These are phyloP conservation scores for Papilio aristodemus DNA, from an alignment of 1,140 invertebrate species.

Conservation along the genomic window DNA sequence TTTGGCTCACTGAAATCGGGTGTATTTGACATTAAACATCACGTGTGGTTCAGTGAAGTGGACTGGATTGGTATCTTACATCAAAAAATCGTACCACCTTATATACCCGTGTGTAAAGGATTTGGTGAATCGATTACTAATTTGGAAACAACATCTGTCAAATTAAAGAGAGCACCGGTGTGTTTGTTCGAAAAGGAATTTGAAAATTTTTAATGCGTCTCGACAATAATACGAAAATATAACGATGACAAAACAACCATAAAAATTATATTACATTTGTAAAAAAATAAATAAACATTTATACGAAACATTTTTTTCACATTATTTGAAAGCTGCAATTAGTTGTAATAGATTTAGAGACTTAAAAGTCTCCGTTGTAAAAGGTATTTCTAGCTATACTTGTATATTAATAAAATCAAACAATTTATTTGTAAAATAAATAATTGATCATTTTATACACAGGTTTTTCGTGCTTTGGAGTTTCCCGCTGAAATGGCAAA, in stretches of 20 bases:
- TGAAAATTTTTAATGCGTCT: conserved; percentile 63
- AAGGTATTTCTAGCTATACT: not conserved
- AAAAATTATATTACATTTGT: conserved; percentile 4
- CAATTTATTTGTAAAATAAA: conserved; percentile 21
- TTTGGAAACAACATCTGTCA: conserved; percentile 80
- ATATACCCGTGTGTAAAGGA: conserved; percentile 85
- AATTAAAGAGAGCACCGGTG: conserved; percentile 53
- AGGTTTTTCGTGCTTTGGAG: conserved; percentile 88
- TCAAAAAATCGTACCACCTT: conserved; percentile 88
- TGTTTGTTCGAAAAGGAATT: conserved; percentile 71
- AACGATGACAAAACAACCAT: no score
- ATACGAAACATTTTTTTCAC: conserved; percentile 9
- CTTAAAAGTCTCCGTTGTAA: not conserved
- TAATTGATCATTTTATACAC: conserved; percentile 45
- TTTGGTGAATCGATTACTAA: conserved; percentile 86
- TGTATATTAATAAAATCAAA: not conserved
- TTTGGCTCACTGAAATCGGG: conserved; percentile 93
- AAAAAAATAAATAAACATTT: conserved; percentile 33
- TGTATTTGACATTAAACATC: conserved; percentile 84
- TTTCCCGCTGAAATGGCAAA: conserved; percentile 85
- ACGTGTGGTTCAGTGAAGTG: conserved; percentile 85
- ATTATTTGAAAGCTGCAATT: conserved; percentile 23
- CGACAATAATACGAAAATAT: no score
- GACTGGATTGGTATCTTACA: conserved; percentile 93
- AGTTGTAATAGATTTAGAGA: not conserved